Conservation (phyloP, 2,888 invertebrate species). For the Carterocephalus palaemon region DNA sequence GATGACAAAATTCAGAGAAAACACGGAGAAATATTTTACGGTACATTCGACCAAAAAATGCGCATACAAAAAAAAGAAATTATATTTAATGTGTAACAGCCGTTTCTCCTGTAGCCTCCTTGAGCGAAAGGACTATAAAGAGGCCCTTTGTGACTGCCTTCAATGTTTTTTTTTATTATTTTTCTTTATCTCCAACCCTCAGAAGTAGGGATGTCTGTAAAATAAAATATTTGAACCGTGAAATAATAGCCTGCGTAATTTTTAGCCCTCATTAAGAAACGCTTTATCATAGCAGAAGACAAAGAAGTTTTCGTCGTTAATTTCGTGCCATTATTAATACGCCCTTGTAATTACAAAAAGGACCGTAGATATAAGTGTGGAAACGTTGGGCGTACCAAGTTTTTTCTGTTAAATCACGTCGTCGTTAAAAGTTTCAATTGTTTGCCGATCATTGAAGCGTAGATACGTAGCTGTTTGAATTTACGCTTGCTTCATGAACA, state of each 20-base stretch:
- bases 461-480: too few relatives aligned
- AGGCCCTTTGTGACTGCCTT: conserved; percentile 55
- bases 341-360: conserved; percentile 31
- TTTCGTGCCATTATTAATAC: conserved; percentile 43
- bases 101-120: conserved; percentile 48
- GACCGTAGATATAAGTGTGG: not conserved
- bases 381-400: conserved; percentile 2
- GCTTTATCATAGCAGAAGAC: conserved; percentile 45
- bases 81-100: conserved; percentile 57
- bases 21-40: conserved; percentile 31
- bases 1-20: conserved; percentile 29
- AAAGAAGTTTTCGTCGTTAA: conserved; percentile 39
- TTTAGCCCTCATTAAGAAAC: conserved; percentile 55
- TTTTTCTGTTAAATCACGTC: conserved; percentile 13
- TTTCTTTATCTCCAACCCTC: conserved; percentile 56
- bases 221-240: conserved; percentile 64
- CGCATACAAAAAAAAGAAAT: conserved; percentile 46
- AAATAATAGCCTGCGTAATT: conserved; percentile 66
- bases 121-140: conserved; percentile 53
- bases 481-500: too few relatives aligned
- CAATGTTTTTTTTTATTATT: conserved; percentile 56
- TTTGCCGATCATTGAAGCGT: conserved; percentile 10
- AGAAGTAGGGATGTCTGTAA: conserved; percentile 46
- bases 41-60: conserved; percentile 36
- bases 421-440: conserved; percentile 18